phyloP scores from a whole-genome alignment of 2,888 invertebrate species.

The Neocrepidodera transversa region DNA sequence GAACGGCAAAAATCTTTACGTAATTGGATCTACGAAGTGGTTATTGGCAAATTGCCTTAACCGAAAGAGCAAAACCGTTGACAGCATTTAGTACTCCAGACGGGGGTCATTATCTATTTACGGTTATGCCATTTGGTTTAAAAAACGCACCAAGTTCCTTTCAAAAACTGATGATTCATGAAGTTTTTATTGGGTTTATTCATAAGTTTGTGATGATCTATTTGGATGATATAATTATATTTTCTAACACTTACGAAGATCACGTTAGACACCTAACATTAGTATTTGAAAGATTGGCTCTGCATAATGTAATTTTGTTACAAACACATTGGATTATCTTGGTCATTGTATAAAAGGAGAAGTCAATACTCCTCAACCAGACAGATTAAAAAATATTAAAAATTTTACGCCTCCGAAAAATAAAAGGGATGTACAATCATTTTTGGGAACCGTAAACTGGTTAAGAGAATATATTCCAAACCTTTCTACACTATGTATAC shows the following conservation, averaged over 20 bases:
- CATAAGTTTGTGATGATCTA: slow-evolving; percentile 16
- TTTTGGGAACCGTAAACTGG: slow-evolving; percentile 11
- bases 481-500: slow-evolving; percentile 31
- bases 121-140: slow-evolving; percentile 28
- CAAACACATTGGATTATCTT: slow-evolving; percentile 7
- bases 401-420: neutral
- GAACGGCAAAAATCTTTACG: too few relatives aligned
- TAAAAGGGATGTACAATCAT: slow-evolving; percentile 1
- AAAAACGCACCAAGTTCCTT: slow-evolving; percentile 24
- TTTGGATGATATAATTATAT: slow-evolving; percentile 22
- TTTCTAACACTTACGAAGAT: neutral
- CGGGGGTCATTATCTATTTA: slow-evolving; percentile 22
- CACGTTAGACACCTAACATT: slow-evolving; percentile 2
- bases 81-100: slow-evolving; percentile 25
- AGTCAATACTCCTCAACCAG: slow-evolving; percentile 3
- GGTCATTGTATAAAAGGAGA: neutral
- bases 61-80: neutral
- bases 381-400: neutral
- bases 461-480: slow-evolving; percentile 9
- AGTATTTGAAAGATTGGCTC: slow-evolving; percentile 6
- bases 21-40: slow-evolving; percentile 18
- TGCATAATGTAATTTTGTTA: slow-evolving; percentile 16
- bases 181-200: neutral
- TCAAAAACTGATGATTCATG: slow-evolving; percentile 15
- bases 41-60: slow-evolving; percentile 23